Evolutionary conservation across 2,113 vertebrate species (phyloP).

Genomic region (Morone saxatilis): DNA sequence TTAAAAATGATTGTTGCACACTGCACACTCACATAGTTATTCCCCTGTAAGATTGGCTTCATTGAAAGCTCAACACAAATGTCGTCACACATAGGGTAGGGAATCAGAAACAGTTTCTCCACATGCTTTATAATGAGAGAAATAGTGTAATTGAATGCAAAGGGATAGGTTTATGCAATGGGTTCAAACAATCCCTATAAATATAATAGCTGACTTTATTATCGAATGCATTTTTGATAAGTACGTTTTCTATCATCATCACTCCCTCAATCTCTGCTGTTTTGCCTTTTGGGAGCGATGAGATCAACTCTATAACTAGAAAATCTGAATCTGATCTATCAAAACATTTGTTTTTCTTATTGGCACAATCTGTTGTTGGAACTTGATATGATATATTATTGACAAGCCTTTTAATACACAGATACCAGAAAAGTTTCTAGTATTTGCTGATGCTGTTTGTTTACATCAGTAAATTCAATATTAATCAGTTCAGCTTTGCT

Average conservation of each 20-base stretch:
- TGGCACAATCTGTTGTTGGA: not conserved
- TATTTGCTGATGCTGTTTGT: constrained; percentile 17
- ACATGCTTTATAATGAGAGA: not conserved
- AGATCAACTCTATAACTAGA: not conserved
- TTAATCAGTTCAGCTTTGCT: constrained; percentile 26
- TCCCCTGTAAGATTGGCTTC: not conserved
- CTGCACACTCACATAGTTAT: not conserved
- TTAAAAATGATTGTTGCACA: not conserved
- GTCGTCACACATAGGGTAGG: not conserved
- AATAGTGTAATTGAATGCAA: not conserved
- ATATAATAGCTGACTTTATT: not conserved
- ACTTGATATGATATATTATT: not conserved
- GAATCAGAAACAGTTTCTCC: not conserved
- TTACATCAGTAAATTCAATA: constrained; percentile 17
- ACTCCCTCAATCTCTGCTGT: not conserved
- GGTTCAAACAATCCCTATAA: not conserved
- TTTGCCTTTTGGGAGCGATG: not conserved
- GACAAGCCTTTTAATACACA: constrained; percentile 10
- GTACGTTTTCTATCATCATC: not conserved
- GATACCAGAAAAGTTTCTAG: not conserved
- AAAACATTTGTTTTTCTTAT: not conserved
- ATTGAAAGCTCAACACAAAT: constrained; percentile 6
- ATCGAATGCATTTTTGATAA: not conserved
- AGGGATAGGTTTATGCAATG: not conserved
- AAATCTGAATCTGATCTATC: not conserved